Percentiles rank a stretch among this genome's conserved stretches.
Conservation (phyloP, 92 coral and sea anemone genomes). For the Siderastrea radians region DNA sequence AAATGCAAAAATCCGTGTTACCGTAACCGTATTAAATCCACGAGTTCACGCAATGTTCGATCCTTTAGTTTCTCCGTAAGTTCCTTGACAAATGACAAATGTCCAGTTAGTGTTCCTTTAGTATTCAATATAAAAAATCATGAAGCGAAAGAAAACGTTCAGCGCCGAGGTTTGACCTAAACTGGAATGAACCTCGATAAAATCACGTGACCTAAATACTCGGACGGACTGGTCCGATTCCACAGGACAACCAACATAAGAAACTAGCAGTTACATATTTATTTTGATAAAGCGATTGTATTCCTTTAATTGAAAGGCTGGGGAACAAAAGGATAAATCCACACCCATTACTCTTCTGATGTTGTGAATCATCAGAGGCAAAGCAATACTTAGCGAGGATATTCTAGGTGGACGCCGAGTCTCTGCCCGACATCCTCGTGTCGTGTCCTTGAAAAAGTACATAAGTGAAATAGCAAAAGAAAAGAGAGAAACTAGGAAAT, state of each 20-base stretch:
- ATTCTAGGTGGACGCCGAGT: too few relatives aligned
- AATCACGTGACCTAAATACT: background rate
- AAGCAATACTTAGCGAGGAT: too few relatives aligned
- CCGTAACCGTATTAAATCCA: background rate
- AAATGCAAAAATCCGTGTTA: slow-evolving; percentile 10
- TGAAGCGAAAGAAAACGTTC: background rate
- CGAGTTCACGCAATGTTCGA: background rate
- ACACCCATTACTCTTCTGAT: too few relatives aligned
- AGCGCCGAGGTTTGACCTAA: slow-evolving; percentile 25
- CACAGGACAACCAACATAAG: background rate
- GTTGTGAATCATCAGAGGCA: too few relatives aligned
- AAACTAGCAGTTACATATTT: slow-evolving; percentile 30
- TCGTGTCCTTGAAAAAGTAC: too few relatives aligned
- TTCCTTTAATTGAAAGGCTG: too few relatives aligned
- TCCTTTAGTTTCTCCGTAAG: slow-evolving; percentile 1
- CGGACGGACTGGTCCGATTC: slow-evolving; percentile 37
- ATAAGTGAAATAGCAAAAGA: too few relatives aligned
- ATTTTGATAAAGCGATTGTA: too few relatives aligned
- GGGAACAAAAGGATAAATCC: too few relatives aligned
- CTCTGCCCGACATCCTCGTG: too few relatives aligned
- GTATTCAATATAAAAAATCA: background rate
- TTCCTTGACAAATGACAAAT: slow-evolving; percentile 27
- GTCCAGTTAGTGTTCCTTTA: slow-evolving; percentile 11
- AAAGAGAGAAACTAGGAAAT: too few relatives aligned
- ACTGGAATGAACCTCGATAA: slow-evolving; percentile 33